Evolutionary conservation across 2,797 vertebrate genomes (phyloP), one percentile per base, ranked within the genome.

Genomic region (Erpetoichthys calabaricus): DNA sequence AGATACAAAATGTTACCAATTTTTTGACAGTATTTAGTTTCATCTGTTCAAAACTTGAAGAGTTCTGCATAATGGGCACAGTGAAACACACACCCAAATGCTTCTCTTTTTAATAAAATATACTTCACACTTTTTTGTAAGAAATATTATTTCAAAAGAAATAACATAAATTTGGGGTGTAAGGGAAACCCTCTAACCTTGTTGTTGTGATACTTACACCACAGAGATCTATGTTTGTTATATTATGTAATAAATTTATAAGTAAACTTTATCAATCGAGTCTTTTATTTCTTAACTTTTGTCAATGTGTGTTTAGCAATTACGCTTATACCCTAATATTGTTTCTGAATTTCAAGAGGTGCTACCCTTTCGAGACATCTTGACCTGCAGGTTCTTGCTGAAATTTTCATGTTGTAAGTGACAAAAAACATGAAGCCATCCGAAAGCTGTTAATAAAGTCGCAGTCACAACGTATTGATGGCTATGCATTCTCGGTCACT

Each of bases 141-240:
- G 56, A 57, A 51, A 50, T 60, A 25, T 59, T 52, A 51, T 59
- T 53, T 65, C 59, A 53, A 59, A 25, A 25, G 64, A 64, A 64
- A 57, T 63, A 61, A 73, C 54, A 44, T 61, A 68, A 67, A 70
- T 68, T 42, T 67, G 68, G 5, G 60, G 62, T 64, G 66, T 69
- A 71, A 71, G 75, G 67, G 72, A 68, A 75, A 82, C 82, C 74
- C 80, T 80, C 70, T 81, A 83, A 81, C 74, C 80, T 80, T 83
- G 79, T 76, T 63, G 73, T 80, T 80, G 83, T 84, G 85, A 92
- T 91, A 87, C 76, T 71, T 79, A 78, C 82, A 83, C 80, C 84
- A 86, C 85, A 91, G 87, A 91, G 88, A 89, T 91, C 85, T 91
- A 90, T 90, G 86, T 92, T 92, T 92, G 88, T 91, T 91, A 91